A percentile compares a stretch with the other conserved stretches of the same genome.
Conservation (phyloP, 2,888 invertebrate genomes). For the Polydrusus pterygomalis region DNA sequence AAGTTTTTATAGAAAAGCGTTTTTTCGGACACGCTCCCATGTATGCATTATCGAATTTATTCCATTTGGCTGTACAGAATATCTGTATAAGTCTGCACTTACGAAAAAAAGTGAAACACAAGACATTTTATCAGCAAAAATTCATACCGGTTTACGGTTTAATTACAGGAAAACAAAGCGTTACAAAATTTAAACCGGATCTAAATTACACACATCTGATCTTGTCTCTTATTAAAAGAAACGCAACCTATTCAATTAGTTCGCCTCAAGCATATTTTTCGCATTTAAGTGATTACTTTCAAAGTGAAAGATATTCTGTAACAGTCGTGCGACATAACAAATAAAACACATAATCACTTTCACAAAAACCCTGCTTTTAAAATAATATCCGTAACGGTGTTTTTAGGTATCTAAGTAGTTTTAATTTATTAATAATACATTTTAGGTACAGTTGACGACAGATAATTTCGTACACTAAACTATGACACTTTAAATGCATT, state of each 20-base stretch:
- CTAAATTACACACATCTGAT: slow-evolving; percentile 35
- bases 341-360: slow-evolving; percentile 55
- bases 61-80: no score
- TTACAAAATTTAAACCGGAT: slow-evolving; percentile 46
- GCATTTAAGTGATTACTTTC: slow-evolving; percentile 52
- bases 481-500: no score
- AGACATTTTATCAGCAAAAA: background rate
- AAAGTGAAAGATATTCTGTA: slow-evolving; percentile 57
- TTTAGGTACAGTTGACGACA: no score
- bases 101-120: background rate
- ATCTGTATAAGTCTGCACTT: background rate
- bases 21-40: no score
- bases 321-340: slow-evolving; percentile 51
- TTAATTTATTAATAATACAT: no score
- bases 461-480: no score
- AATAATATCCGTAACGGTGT: slow-evolving; percentile 14
- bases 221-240: slow-evolving; percentile 37
- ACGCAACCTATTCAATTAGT: slow-evolving; percentile 45
- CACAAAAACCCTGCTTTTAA: slow-evolving; percentile 39
- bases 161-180: slow-evolving; percentile 27
- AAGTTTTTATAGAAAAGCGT: no score
- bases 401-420: background rate
- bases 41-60: no score
- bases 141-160: slow-evolving; percentile 1
- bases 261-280: slow-evolving; percentile 46